Evolutionary conservation across 2,888 invertebrate genomes (phyloP).

Genomic region (Epistrophella euchroma): DNA sequence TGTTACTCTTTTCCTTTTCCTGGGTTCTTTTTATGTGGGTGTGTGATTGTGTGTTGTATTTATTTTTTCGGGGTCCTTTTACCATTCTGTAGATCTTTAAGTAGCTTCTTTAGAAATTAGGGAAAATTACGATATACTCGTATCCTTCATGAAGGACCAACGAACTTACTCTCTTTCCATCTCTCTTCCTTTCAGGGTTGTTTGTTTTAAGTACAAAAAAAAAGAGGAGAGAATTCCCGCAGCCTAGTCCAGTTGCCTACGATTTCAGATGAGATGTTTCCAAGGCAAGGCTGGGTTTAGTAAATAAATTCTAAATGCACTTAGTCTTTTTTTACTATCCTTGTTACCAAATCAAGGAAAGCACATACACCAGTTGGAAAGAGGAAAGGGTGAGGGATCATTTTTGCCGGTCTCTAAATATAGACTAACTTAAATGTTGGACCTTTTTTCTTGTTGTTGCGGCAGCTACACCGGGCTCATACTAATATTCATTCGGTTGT

Average conservation of each 20-base stretch:
- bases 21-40: constrained; percentile 5
- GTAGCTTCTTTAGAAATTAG: constrained; percentile 44
- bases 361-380: constrained; percentile 16
- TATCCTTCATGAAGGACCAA: constrained; percentile 37
- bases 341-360: constrained; percentile 54
- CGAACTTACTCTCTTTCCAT: constrained; percentile 14
- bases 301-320: constrained; percentile 60
- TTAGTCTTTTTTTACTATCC: constrained; percentile 50
- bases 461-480: constrained; percentile 44
- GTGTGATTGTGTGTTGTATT: neutral
- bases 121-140: constrained; percentile 26
- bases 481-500: constrained; percentile 20
- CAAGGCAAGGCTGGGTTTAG: constrained; percentile 24
- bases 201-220: constrained; percentile 24
- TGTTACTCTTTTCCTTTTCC: constrained; percentile 39
- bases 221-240: constrained; percentile 16
- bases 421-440: constrained; percentile 48
- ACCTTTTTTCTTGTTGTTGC: constrained; percentile 41
- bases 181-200: constrained; percentile 15
- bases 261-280: constrained; percentile 20
- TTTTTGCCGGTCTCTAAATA: constrained; percentile 49
- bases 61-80: constrained; percentile 22
- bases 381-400: constrained; percentile 47
- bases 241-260: constrained; percentile 35
- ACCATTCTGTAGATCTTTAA: constrained; percentile 44